Evolutionary conservation across 2,113 vertebrate genomes (phyloP).

Genomic region (Laticauda laticaudata): DNA sequence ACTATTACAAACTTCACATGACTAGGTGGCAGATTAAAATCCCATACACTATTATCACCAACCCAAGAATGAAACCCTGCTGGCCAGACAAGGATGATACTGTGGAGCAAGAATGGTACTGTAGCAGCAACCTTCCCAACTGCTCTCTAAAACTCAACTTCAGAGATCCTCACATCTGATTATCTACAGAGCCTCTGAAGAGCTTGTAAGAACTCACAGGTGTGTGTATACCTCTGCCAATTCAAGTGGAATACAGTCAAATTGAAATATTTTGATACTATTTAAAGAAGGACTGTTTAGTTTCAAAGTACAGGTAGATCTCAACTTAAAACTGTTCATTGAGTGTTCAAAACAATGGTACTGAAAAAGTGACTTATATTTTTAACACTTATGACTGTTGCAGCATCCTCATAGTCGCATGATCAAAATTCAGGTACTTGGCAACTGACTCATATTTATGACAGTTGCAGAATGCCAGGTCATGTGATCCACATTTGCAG

Average conservation of each 20-base stretch:
- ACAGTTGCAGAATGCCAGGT: neutral
- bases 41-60: neutral
- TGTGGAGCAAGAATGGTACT: neutral
- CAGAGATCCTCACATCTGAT: neutral
- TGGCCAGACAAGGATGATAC: neutral
- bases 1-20: neutral
- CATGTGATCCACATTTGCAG: neutral
- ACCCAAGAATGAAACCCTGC: neutral
- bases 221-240: neutral
- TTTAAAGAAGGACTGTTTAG: neutral
- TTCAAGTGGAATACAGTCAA: neutral
- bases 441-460: neutral
- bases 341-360: neutral
- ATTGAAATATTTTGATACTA: neutral
- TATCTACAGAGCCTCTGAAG: neutral
- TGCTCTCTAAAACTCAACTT: neutral
- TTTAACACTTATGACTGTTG: neutral
- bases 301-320: neutral
- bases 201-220: neutral
- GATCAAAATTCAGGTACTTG: neutral
- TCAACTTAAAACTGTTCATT: neutral
- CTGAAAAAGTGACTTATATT: neutral
- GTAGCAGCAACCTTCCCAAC: neutral
- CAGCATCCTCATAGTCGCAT: neutral
- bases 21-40: neutral